phyloP scores from a whole-genome alignment of 1,140 invertebrate genomes.

The Solen grandis region DNA sequence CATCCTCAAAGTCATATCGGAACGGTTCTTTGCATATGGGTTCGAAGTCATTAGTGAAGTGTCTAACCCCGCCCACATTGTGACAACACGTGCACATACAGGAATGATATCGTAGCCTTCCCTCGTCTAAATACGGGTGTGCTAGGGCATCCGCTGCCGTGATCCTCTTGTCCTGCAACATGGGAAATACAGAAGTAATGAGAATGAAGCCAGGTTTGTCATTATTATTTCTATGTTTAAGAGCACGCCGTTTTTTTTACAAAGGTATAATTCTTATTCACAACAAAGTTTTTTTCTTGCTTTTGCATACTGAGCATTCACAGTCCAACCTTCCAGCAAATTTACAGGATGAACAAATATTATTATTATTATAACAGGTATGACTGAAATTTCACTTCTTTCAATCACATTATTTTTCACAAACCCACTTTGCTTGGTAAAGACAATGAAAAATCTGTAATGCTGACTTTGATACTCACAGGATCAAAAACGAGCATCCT shows the following conservation, averaged over 20 bases:
- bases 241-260: no score
- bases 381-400: no score
- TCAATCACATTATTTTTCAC: no score
- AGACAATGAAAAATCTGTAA: no score
- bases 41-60: slow-evolving; percentile 96
- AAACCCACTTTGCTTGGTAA: no score
- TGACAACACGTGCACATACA: slow-evolving; percentile 99
- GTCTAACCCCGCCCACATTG: slow-evolving; percentile 84
- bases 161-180: slow-evolving; percentile 94
- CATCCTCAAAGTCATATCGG: slow-evolving; percentile 96
- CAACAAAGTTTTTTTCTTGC: no score
- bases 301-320: no score
- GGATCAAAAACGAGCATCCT: slow-evolving; percentile 99
- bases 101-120: slow-evolving; percentile 98
- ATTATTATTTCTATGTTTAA: neutral
- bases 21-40: slow-evolving; percentile 93
- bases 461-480: no score
- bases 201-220: neutral
- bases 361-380: no score
- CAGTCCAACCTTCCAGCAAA: no score
- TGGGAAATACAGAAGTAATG: slow-evolving; percentile 37
- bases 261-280: no score
- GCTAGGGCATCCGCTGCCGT: slow-evolving; percentile 95
- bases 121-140: slow-evolving; percentile 98
- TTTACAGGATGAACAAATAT: no score